Evolutionary conservation across 2,888 invertebrate species (phyloP).

Genomic region (Torymus aiolomorphi): DNA sequence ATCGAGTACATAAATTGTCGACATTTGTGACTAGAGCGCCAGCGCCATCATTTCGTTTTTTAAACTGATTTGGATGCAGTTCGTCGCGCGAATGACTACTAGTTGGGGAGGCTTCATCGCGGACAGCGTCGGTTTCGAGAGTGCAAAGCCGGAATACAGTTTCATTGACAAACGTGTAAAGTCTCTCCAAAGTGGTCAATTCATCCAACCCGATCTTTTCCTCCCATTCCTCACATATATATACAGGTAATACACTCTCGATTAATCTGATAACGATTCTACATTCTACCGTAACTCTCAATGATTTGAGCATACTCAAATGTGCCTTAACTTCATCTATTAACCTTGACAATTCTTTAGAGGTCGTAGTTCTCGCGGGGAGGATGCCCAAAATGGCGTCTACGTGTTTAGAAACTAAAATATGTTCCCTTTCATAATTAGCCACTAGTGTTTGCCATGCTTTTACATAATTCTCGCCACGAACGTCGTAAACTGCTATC

Average conservation of each 20-base stretch:
- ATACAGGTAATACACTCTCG: not conserved
- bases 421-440: constrained; percentile 49
- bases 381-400: no score
- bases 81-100: no score
- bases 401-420: constrained; percentile 56
- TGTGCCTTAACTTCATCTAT: not conserved
- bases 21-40: not conserved
- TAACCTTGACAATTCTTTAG: not conserved
- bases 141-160: no score
- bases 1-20: not conserved
- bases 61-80: no score
- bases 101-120: no score
- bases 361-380: not conserved
- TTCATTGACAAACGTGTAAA: no score
- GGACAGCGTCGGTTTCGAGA: no score
- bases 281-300: constrained; percentile 57
- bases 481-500: no score
- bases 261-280: no score
- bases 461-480: constrained; percentile 49
- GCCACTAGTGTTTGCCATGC: constrained; percentile 45
- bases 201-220: not conserved
- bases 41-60: not conserved
- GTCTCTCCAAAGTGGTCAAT: not conserved
- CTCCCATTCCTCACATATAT: no score
- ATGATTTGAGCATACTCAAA: not conserved